phyloP scores from a whole-genome alignment of 1,140 invertebrate genomes.

The Pseudomyrmex sp. region DNA sequence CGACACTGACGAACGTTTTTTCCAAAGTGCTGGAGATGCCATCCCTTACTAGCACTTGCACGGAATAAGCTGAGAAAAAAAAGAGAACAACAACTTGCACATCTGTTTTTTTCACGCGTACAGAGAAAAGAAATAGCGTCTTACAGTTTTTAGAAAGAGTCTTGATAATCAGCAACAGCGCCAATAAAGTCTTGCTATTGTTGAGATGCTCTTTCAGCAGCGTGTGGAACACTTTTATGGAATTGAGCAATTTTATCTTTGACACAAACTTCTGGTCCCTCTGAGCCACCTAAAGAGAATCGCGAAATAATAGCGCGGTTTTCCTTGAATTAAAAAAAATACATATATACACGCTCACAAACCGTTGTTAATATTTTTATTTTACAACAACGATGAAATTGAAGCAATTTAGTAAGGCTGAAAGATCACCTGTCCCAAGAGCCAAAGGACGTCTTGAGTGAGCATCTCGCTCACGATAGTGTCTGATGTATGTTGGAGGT shows the following conservation, averaged over 20 bases:
- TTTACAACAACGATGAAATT: not conserved
- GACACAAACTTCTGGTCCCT: conserved; percentile 87
- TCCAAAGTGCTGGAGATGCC: conserved; percentile 88
- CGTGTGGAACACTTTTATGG: conserved; percentile 87
- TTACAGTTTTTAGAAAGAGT: conserved; percentile 88
- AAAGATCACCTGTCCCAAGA: conserved; percentile 82
- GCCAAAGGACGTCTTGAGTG: conserved; percentile 84
- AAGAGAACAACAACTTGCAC: conserved; percentile 29
- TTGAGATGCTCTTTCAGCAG: conserved; percentile 88
- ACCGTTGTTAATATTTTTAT: not conserved
- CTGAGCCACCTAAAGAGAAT: conserved; percentile 84
- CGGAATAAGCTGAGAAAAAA: conserved; percentile 86
- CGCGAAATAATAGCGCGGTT: not conserved
- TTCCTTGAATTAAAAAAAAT: not conserved
- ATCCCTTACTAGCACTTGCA: conserved; percentile 87
- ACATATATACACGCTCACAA: too few species aligned
- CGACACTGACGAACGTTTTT: conserved; percentile 87
- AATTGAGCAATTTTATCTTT: conserved; percentile 87
- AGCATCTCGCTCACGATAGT: conserved; percentile 80
- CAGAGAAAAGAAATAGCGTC: conserved; percentile 59
- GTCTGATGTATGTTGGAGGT: conserved; percentile 78
- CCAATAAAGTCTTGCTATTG: conserved; percentile 87
- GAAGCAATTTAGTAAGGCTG: not conserved
- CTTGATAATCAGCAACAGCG: conserved; percentile 88
- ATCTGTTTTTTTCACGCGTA: not conserved